Evolutionary conservation across 2,797 vertebrate genomes (phyloP).

Genomic region (Sarcoramphus papa): DNA sequence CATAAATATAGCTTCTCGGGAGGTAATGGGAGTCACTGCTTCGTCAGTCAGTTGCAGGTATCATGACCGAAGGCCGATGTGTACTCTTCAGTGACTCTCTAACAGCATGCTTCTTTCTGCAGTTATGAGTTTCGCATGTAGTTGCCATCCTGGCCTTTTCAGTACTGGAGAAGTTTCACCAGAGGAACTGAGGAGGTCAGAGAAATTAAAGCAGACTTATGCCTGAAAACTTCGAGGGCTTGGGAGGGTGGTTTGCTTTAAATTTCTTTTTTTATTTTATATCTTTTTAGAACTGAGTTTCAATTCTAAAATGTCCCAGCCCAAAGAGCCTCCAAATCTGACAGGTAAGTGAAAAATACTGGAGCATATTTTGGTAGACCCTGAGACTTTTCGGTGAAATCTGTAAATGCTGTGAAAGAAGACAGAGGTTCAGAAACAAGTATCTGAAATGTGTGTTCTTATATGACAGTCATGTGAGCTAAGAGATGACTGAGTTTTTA

Average conservation of each 20-base stretch:
- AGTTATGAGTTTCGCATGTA: background rate
- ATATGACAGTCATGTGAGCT: background rate
- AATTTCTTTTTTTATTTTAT: background rate
- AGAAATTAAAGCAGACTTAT: background rate
- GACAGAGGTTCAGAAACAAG: background rate
- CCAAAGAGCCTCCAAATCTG: background rate
- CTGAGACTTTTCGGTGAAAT: background rate
- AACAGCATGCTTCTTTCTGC: background rate
- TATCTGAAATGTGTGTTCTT: background rate
- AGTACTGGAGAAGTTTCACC: background rate
- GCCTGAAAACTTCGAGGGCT: background rate
- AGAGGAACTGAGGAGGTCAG: background rate
- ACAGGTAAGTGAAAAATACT: background rate
- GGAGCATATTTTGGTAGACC: background rate
- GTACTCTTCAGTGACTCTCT: background rate
- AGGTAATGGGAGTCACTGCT: background rate
- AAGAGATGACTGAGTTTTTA: background rate
- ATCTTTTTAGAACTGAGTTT: background rate
- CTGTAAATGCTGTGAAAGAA: background rate
- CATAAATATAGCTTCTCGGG: background rate
- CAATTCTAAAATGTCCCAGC: background rate
- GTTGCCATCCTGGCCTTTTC: background rate
- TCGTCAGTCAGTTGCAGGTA: background rate
- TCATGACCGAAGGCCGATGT: rapidly evolving
- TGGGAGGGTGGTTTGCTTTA: background rate